Conservation (phyloP, 2,797 vertebrate species). For the Squalus acanthias region DNA sequence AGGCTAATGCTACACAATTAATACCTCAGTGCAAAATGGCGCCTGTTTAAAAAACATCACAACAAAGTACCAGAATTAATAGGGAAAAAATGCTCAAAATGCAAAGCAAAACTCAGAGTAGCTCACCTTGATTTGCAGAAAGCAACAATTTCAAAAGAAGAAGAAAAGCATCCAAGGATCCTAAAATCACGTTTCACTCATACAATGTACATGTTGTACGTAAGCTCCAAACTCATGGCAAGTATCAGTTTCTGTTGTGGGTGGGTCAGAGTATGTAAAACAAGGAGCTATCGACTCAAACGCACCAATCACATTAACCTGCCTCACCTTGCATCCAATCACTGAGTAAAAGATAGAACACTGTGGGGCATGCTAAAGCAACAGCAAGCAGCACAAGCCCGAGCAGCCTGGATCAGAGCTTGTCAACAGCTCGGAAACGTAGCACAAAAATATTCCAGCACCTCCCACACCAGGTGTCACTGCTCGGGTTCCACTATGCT, state of each 20-base stretch:
- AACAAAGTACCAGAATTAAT: constrained; percentile 29
- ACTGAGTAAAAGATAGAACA: background rate
- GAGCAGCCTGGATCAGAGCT: background rate
- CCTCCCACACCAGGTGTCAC: constrained; percentile 31
- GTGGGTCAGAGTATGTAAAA: constrained; percentile 35
- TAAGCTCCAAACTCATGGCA: constrained; percentile 27
- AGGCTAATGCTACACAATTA: constrained; percentile 18
- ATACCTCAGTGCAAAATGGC: constrained; percentile 35
- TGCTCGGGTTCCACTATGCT: background rate
- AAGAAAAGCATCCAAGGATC: background rate
- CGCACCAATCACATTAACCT: constrained; percentile 27
- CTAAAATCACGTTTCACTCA: background rate
- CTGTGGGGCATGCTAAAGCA: background rate
- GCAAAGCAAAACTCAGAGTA: background rate
- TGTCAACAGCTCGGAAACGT: constrained; percentile 18
- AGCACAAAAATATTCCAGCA: background rate
- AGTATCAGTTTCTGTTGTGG: constrained; percentile 38
- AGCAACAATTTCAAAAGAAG: background rate
- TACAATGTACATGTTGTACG: constrained; percentile 6
- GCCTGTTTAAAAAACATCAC: constrained; percentile 30
- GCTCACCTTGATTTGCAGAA: constrained; percentile 25
- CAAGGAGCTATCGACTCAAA: constrained; percentile 27
- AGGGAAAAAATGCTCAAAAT: background rate
- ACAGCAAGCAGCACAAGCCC: background rate
- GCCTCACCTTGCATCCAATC: constrained; percentile 30